Conservation (phyloP, 1,140 invertebrate genomes). For the Calephelis virginiensis region DNA sequence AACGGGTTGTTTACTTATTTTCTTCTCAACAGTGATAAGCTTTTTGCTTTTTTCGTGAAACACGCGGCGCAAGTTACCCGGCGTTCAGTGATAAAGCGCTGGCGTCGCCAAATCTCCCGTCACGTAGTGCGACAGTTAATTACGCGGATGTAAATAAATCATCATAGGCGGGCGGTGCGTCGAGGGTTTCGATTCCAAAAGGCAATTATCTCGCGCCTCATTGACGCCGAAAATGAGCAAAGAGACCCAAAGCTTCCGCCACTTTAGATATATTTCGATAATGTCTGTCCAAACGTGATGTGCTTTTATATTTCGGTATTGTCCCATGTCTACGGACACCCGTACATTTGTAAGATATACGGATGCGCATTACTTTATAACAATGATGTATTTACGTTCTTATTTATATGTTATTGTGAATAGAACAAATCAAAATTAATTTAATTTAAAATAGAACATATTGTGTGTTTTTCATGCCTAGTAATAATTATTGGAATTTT, state of each 20-base stretch:
- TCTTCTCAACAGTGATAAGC: constrained; percentile 63
- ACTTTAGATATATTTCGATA: constrained; percentile 22
- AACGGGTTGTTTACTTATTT: constrained; percentile 62
- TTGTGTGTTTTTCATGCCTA: no score
- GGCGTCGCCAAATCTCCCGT: constrained; percentile 57
- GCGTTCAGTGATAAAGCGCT: constrained; percentile 62
- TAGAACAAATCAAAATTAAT: no score
- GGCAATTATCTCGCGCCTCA: constrained; percentile 73
- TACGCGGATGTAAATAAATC: constrained; percentile 77
- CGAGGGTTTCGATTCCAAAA: constrained; percentile 67
- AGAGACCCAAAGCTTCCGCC: constrained; percentile 31
- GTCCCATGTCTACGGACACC: background rate
- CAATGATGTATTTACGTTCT: background rate
- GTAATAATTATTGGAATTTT: no score
- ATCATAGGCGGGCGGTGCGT: constrained; percentile 69
- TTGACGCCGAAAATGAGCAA: constrained; percentile 67
- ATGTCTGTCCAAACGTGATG: constrained; percentile 18
- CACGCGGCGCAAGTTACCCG: constrained; percentile 39
- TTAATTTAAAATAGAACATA: no score
- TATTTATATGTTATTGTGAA: background rate
- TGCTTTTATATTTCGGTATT: constrained; percentile 10
- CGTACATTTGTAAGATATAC: background rate
- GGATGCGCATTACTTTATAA: no score
- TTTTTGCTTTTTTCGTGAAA: constrained; percentile 52
- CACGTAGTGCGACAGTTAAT: constrained; percentile 76